phyloP scores from a whole-genome alignment of 2,113 vertebrate genomes.

The Macquaria ambigua region DNA sequence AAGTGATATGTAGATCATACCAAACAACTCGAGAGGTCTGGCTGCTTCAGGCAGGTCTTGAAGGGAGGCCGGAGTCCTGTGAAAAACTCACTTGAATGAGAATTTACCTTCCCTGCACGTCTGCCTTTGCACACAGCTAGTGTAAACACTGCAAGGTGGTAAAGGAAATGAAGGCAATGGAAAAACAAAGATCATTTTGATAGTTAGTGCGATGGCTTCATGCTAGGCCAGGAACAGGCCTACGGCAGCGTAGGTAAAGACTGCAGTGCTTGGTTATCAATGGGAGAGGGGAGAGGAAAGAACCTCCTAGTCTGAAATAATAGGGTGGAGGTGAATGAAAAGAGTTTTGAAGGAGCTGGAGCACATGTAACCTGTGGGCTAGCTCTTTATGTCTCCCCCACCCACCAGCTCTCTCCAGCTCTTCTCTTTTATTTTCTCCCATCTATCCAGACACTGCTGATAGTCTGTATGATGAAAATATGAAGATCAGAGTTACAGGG shows the following conservation, averaged over 20 bases:
- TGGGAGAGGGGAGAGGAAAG: neutral
- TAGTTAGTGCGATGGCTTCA: conserved; percentile 45
- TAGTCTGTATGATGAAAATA: conserved; percentile 35
- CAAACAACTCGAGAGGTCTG: conserved; percentile 55
- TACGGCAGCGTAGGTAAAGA: conserved; percentile 30
- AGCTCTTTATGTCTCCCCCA: neutral
- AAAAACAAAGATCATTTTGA: conserved; percentile 48
- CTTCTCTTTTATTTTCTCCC: neutral
- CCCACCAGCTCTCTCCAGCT: neutral
- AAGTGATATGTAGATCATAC: conserved; percentile 61
- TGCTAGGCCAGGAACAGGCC: conserved; percentile 32
- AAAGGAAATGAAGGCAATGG: conserved; percentile 55
- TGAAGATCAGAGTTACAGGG: conserved; percentile 37
- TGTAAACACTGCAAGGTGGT: conserved; percentile 42
- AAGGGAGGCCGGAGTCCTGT: conserved; percentile 23
- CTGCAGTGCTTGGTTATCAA: conserved; percentile 4
- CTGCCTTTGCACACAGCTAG: conserved; percentile 25
- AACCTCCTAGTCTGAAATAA: conserved; percentile 34
- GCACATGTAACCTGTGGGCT: neutral
- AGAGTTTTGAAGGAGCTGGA: conserved; percentile 1
- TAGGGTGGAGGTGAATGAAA: conserved; percentile 7
- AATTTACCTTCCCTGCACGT: conserved; percentile 43
- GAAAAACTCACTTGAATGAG: conserved; percentile 35
- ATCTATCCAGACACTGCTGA: conserved; percentile 13
- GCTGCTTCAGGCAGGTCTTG: conserved; percentile 46